phyloP scores from a whole-genome alignment of 2,113 vertebrate genomes.

The Fukomys damarensis region DNA sequence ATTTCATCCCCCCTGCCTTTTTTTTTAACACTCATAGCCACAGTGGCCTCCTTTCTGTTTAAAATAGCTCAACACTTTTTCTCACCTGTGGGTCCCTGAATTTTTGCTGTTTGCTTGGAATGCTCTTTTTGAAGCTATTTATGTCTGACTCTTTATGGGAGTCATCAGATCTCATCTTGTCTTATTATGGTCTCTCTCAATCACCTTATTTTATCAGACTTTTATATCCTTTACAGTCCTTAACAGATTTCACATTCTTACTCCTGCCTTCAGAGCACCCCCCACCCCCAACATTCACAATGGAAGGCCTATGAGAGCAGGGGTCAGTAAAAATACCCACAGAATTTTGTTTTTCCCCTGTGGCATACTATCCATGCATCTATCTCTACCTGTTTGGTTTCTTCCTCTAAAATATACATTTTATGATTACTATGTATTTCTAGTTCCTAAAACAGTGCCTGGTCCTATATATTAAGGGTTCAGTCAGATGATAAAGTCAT shows the following conservation, averaged over 20 bases:
- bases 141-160: background rate
- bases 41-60: background rate
- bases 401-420: background rate
- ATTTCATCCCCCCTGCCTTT: background rate
- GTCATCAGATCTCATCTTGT: background rate
- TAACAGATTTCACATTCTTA: background rate
- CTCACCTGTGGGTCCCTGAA: background rate
- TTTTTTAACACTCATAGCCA: background rate
- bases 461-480: background rate
- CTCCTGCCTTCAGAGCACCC: background rate
- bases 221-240: background rate
- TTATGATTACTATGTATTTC: background rate
- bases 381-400: background rate
- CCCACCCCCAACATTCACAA: background rate
- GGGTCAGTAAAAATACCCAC: background rate
- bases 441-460: background rate
- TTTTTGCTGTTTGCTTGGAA: constrained; percentile 14
- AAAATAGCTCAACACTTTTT: constrained; percentile 18
- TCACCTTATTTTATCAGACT: background rate
- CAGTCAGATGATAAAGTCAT: background rate
- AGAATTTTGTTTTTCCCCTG: background rate
- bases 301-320: background rate
- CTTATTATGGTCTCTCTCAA: background rate
- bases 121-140: background rate
- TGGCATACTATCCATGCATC: background rate